These are phyloP conservation scores for Nezara viridula DNA, from an alignment of 2,888 invertebrate genomes.

Conservation along the genomic window DNA sequence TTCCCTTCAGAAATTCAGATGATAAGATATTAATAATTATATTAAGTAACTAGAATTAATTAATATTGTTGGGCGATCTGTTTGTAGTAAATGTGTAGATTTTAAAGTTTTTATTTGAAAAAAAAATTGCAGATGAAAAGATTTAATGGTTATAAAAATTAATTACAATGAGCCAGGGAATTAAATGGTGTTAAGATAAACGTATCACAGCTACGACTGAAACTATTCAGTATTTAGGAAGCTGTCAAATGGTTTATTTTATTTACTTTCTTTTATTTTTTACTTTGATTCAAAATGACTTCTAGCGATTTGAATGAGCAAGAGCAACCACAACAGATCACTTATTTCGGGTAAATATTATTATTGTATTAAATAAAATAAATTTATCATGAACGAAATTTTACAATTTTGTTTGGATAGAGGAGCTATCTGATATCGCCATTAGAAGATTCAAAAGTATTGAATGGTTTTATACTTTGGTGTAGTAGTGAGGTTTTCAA, in stretches of 20 bases:
- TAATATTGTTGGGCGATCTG: background rate
- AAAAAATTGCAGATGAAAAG: background rate
- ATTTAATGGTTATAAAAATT: background rate
- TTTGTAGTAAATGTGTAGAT: background rate
- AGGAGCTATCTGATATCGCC: no score
- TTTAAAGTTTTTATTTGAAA: background rate
- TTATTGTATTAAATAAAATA: background rate
- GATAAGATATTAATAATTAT: background rate
- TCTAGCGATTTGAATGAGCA: background rate
- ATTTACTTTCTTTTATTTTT: background rate
- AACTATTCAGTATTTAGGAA: background rate
- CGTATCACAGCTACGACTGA: background rate
- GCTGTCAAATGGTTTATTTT: background rate
- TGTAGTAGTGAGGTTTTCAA: no score
- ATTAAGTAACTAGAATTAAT: background rate
- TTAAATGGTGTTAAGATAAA: background rate
- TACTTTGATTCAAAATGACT: background rate
- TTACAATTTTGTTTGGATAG: no score
- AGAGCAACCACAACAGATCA: background rate
- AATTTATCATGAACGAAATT: no score
- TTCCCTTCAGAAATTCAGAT: slow-evolving; percentile 2
- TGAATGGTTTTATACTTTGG: no score
- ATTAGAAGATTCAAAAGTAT: no score
- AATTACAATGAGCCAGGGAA: background rate
- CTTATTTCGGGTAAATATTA: background rate